Evolutionary conservation across 2,797 vertebrate genomes (phyloP).

Genomic region (Enteromius thamalakanensis): DNA sequence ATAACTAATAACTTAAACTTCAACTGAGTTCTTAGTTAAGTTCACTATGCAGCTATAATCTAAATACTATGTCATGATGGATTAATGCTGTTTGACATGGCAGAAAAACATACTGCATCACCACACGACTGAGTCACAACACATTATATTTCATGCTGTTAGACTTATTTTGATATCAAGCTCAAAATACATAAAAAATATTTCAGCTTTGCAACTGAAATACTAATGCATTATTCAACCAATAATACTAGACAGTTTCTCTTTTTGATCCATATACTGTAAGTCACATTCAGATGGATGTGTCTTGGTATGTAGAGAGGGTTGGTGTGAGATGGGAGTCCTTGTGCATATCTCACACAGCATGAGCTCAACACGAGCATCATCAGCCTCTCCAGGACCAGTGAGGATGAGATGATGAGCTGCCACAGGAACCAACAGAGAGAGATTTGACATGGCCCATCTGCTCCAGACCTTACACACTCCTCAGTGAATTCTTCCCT

Average conservation of each 20-base stretch:
- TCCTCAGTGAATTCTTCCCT: background rate
- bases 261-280: background rate
- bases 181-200: background rate
- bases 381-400: slow-evolving; percentile 31
- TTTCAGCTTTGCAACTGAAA: background rate
- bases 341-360: slow-evolving; percentile 3
- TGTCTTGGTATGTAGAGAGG: background rate
- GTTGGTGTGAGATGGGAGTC: background rate
- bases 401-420: slow-evolving; percentile 55
- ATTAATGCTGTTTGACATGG: background rate
- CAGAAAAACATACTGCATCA: slow-evolving; percentile 10
- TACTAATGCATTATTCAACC: background rate
- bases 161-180: background rate
- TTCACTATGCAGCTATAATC: background rate
- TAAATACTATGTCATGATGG: background rate
- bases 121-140: background rate
- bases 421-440: slow-evolving; percentile 65
- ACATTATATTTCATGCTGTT: slow-evolving; percentile 1
- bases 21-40: background rate
- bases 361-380: slow-evolving; percentile 9
- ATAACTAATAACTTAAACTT: background rate
- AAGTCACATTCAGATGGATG: background rate
- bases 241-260: background rate
- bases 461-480: background rate
- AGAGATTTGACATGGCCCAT: slow-evolving; percentile 24